These are phyloP conservation scores for Chaenocephalus aceratus DNA, from an alignment of 2,113 vertebrate genomes.

Conservation along the genomic window DNA sequence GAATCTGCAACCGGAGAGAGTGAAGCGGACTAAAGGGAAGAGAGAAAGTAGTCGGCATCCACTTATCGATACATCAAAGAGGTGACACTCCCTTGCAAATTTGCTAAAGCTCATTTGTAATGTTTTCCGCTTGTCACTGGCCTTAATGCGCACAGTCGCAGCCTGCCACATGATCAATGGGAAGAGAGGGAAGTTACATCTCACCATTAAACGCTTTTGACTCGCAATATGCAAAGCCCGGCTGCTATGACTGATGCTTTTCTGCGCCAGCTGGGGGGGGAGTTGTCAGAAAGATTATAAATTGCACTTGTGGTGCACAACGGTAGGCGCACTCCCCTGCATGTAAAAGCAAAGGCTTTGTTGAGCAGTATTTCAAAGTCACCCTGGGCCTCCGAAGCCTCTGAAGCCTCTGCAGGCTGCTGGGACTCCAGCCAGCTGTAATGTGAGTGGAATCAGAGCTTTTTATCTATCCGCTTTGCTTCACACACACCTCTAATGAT, in stretches of 20 bases:
- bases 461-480: slow-evolving; percentile 50
- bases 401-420: slow-evolving; percentile 4
- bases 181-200: slow-evolving; percentile 68
- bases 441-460: slow-evolving; percentile 44
- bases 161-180: slow-evolving; percentile 81
- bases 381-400: slow-evolving; percentile 33
- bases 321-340: slow-evolving; percentile 47
- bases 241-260: slow-evolving; percentile 69
- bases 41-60: slow-evolving; percentile 29
- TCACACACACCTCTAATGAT: slow-evolving; percentile 50
- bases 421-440: slow-evolving; percentile 27
- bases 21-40: slow-evolving; percentile 5
- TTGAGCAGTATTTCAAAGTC: slow-evolving; percentile 66
- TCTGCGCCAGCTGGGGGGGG: slow-evolving; percentile 41
- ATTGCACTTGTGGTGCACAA: slow-evolving; percentile 72
- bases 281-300: slow-evolving; percentile 78
- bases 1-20: slow-evolving; percentile 20
- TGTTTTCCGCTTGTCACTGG: slow-evolving; percentile 80
- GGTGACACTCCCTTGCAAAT: slow-evolving; percentile 74
- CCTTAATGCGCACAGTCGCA: slow-evolving; percentile 76
- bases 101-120: slow-evolving; percentile 81
- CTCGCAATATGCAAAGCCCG: slow-evolving; percentile 76
- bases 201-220: slow-evolving; percentile 83
- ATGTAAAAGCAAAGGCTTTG: slow-evolving; percentile 64
- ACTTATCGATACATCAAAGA: slow-evolving; percentile 74